A percentile compares a stretch with the other conserved stretches of the same genome.
These are phyloP conservation scores for Periophthalmodon schlosseri DNA, from an alignment of 2,113 vertebrate species.

Conservation along the genomic window DNA sequence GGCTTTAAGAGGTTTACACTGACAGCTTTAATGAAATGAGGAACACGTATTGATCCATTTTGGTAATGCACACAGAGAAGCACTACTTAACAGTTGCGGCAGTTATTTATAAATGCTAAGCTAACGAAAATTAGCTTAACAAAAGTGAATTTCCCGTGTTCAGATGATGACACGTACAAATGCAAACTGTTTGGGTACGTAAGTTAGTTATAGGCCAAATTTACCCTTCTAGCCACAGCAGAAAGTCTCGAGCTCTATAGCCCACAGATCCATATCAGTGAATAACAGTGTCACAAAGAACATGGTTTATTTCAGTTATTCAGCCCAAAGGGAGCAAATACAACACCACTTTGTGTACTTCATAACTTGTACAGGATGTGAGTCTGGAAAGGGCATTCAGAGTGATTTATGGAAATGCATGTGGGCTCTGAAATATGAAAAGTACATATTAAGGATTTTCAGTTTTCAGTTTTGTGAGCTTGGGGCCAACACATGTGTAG, in stretches of 20 bases:
- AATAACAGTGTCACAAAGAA: not conserved
- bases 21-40: constrained; percentile 69
- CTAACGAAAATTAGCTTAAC: constrained; percentile 45
- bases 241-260: too few relatives aligned
- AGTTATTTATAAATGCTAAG: constrained; percentile 61
- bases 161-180: constrained; percentile 22
- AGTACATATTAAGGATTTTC: not conserved
- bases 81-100: constrained; percentile 45
- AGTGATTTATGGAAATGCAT: too few relatives aligned
- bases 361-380: too few relatives aligned
- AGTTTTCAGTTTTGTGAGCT: too few relatives aligned
- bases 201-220: too few relatives aligned
- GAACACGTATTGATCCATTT: constrained; percentile 66
- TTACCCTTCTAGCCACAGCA: too few relatives aligned
- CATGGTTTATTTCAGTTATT: not conserved
- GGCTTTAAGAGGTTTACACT: constrained; percentile 61
- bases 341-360: not conserved
- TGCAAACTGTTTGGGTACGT: constrained; percentile 25
- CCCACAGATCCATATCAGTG: not conserved
- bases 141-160: constrained; percentile 39
- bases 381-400: too few relatives aligned
- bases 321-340: not conserved
- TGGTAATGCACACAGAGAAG: constrained; percentile 42
- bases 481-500: too few relatives aligned
- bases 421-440: not conserved